Evolutionary conservation across 2,888 invertebrate species (phyloP), one percentile per base, ranked within the genome.

Genomic region (Antheraea yamamai): DNA sequence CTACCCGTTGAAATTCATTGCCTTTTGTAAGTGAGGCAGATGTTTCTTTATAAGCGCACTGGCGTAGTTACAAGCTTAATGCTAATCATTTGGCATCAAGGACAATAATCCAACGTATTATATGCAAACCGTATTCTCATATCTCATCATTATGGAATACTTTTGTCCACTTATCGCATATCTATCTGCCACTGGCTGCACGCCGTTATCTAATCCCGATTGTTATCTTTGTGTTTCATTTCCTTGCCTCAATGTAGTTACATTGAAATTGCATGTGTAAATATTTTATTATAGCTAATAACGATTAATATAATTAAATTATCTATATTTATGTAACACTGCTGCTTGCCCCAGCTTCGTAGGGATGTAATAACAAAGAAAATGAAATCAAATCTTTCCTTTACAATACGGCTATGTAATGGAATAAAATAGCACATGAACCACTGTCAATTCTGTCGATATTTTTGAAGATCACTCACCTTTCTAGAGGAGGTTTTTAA

Each of bases 21-120:
- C 82, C 81, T 82, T 83, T 85, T 81, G 58, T 79, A 81, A 85
- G 81, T 81, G 82, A 83, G 47, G 81, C 86, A 87, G 85, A 84
- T 88, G 88, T 81, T 85, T 82, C 79, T 78, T 80, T 78, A 79
- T 74, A 75, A 76, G 80, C 76, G 77, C 73, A 75, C 74, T 77
- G 26, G 76, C 75, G 68, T 76, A 75, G 23, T 71, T 39, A 3
- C 20, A n/a, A 6, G 75, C 51, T 23, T 74, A 58, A 75, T 75
- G 1, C 73, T 76, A 77, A 77, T 76, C 74, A 76, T 64, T 26
- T 39, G n/a, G 4, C 20, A 18, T 39, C 39, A 70, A 70, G 70
- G 70, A 39, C n/a, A 39, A 70, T 39, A 70, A 70, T n/a, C n/a
- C 35, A 39, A n/a, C 70, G n/a, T 55, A 68, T 39, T 70, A 39